Evolutionary conservation across 2,113 vertebrate genomes (phyloP).

Genomic region (Mionectes macconnelli): DNA sequence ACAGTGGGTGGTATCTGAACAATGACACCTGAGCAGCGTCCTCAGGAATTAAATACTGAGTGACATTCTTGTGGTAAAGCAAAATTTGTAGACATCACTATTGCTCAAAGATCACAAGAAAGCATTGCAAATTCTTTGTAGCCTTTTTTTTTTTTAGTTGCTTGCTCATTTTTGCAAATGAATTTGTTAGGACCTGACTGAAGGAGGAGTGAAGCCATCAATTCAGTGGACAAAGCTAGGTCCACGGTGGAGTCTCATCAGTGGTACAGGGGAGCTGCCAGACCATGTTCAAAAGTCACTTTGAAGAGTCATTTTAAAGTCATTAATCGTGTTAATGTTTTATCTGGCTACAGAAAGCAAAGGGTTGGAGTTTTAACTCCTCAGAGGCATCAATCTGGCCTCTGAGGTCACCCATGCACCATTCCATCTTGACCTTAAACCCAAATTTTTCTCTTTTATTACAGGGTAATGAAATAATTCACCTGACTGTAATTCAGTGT

Average conservation of each 20-base stretch:
- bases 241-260: not conserved
- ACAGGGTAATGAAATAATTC: not conserved
- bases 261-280: not conserved
- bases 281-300: not conserved
- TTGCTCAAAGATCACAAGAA: not conserved
- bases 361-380: not conserved
- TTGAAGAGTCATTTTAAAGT: not conserved
- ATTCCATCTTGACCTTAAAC: not conserved
- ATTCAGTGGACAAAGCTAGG: not conserved
- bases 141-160: not conserved
- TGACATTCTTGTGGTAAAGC: not conserved
- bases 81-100: not conserved
- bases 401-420: not conserved
- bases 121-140: not conserved
- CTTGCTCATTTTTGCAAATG: not conserved
- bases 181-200: not conserved
- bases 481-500: not conserved
- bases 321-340: not conserved
- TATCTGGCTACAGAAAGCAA: not conserved
- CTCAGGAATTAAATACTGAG: not conserved
- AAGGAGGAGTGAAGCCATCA: not conserved
- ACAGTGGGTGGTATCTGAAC: not conserved
- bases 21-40: not conserved
- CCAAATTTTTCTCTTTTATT: not conserved
- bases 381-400: not conserved